Evolutionary conservation across 2,113 vertebrate species (phyloP).

Genomic region (Lagopus muta): DNA sequence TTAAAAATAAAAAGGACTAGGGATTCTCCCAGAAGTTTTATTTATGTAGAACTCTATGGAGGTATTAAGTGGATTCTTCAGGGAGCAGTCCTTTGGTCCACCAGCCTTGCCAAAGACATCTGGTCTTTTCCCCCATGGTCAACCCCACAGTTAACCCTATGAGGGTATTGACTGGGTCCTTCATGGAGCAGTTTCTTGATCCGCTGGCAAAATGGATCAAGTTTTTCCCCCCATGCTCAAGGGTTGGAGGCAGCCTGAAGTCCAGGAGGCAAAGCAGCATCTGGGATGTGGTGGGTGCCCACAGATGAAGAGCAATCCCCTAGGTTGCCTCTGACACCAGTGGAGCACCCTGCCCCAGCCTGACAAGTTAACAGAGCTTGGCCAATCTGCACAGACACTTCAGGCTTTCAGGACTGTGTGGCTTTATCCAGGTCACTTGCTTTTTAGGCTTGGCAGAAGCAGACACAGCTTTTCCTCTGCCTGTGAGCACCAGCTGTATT

Average conservation of each 20-base stretch:
- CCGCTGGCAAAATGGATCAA: too few species aligned
- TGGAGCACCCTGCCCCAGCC: background rate
- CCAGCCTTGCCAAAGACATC: background rate
- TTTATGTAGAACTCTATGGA: background rate
- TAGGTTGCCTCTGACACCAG: background rate
- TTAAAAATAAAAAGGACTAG: background rate
- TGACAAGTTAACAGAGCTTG: background rate
- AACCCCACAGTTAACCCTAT: too few species aligned
- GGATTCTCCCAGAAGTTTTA: background rate
- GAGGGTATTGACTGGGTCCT: background rate
- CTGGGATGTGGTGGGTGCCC: fast-evolving
- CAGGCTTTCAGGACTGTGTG: fast-evolving
- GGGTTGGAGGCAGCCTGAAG: fast-evolving
- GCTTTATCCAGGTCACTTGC: conserved; percentile 10
- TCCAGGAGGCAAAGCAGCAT: fast-evolving
- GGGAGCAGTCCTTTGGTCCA: background rate
- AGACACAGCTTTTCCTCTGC: background rate
- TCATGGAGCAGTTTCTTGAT: background rate
- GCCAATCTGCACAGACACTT: background rate
- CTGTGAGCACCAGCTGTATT: fast-evolving
- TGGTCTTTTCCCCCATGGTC: background rate
- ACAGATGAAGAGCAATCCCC: background rate
- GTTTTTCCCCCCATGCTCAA: background rate
- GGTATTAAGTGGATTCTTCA: background rate
- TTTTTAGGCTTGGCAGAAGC: background rate